Percentiles rank a stretch among this genome's conserved stretches.
Conservation (phyloP, 2,888 invertebrate species). For the Congeria kusceri region DNA sequence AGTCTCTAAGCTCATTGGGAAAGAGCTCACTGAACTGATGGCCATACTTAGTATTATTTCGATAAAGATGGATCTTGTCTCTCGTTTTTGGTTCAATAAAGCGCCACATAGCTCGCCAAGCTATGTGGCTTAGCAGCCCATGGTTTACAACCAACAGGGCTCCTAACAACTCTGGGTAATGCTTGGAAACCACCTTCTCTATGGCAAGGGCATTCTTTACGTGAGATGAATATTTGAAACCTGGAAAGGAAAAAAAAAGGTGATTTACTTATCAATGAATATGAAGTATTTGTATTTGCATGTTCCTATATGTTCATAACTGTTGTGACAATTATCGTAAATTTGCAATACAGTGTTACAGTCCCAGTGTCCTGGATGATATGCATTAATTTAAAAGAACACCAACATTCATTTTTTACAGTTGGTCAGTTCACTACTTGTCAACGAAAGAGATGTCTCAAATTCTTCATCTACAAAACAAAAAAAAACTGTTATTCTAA, state of each 20-base stretch:
- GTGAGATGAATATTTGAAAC: slow-evolving; percentile 81
- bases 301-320: too few relatives aligned
- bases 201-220: slow-evolving; percentile 81
- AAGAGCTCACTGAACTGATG: slow-evolving; percentile 78
- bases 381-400: too few relatives aligned
- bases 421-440: too few relatives aligned
- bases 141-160: slow-evolving; percentile 82
- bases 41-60: slow-evolving; percentile 77
- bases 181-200: slow-evolving; percentile 79
- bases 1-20: slow-evolving; percentile 77
- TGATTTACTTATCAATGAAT: too few relatives aligned
- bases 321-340: too few relatives aligned
- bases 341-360: too few relatives aligned
- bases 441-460: too few relatives aligned
- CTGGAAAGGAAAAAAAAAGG: slow-evolving; percentile 60
- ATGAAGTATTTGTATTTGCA: too few relatives aligned
- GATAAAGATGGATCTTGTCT: slow-evolving; percentile 79
- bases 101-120: slow-evolving; percentile 83
- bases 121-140: slow-evolving; percentile 81
- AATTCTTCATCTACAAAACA: too few relatives aligned
- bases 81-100: slow-evolving; percentile 81
- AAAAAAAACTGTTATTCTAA: too few relatives aligned
- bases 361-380: too few relatives aligned
- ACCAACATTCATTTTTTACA: too few relatives aligned
- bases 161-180: slow-evolving; percentile 84